phyloP scores from a whole-genome alignment of 2,113 vertebrate species.

The Ophiodon elongatus region DNA sequence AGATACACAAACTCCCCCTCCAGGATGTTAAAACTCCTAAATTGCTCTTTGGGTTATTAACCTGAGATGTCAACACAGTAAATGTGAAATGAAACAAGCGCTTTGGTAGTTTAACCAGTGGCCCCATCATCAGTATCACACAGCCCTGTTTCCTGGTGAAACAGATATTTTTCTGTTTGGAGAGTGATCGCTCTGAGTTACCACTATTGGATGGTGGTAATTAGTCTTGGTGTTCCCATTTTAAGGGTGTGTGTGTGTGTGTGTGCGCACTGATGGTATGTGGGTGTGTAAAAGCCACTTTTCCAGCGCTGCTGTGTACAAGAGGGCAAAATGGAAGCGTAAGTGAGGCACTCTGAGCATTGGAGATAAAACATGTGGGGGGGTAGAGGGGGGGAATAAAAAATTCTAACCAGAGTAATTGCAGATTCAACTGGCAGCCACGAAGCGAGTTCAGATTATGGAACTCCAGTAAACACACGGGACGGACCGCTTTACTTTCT shows the following conservation, averaged over 20 bases:
- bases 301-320: slow-evolving; percentile 62
- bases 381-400: not conserved
- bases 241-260: slow-evolving; percentile 43
- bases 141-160: slow-evolving; percentile 25
- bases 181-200: slow-evolving; percentile 57
- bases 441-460: slow-evolving; percentile 46
- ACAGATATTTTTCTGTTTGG: slow-evolving; percentile 61
- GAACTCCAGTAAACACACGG: slow-evolving; percentile 60
- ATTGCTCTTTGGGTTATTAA: not conserved
- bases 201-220: slow-evolving; percentile 59
- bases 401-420: slow-evolving; percentile 30
- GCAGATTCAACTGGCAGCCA: slow-evolving; percentile 37
- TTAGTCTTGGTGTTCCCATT: slow-evolving; percentile 69
- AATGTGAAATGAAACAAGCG: not conserved
- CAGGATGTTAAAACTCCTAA: not conserved
- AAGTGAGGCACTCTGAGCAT: slow-evolving; percentile 76
- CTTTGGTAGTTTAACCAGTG: not conserved
- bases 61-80: not conserved
- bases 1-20: not conserved
- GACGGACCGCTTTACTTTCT: slow-evolving; percentile 45
- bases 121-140: not conserved
- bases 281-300: slow-evolving; percentile 83
- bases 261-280: slow-evolving; percentile 58
- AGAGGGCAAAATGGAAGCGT: slow-evolving; percentile 79
- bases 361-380: slow-evolving; percentile 63